A percentile compares a stretch with the other conserved stretches of the same genome.
Evolutionary conservation across 2,113 vertebrate species (phyloP).

Genomic region (Hippocampus abdominalis): DNA sequence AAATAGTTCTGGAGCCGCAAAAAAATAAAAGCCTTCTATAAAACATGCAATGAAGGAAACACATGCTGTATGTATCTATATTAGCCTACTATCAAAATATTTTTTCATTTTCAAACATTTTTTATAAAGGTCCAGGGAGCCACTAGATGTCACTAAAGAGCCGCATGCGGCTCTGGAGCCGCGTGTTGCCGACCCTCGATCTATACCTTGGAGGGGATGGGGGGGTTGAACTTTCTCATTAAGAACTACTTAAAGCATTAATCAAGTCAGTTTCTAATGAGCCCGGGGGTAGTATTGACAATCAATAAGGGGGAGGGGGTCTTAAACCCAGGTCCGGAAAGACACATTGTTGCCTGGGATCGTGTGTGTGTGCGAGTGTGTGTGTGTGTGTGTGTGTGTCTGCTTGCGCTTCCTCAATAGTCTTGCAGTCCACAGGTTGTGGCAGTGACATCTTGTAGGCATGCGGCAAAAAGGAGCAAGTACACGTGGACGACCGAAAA

Average conservation of each 20-base stretch:
- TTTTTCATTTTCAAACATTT: too few relatives aligned
- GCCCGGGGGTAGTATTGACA: constrained; percentile 43
- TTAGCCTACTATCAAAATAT: too few relatives aligned
- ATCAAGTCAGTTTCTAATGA: constrained; percentile 33
- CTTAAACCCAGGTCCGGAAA: constrained; percentile 26
- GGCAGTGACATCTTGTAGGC: not conserved
- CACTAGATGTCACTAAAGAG: too few relatives aligned
- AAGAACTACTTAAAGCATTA: constrained; percentile 48
- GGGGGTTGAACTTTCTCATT: constrained; percentile 24
- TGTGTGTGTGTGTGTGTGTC: not conserved
- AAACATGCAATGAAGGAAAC: too few relatives aligned
- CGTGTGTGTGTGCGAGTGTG: not conserved
- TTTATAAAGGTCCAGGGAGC: too few relatives aligned
- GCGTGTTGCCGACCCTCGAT: too few relatives aligned
- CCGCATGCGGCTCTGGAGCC: too few relatives aligned
- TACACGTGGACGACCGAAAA: not conserved
- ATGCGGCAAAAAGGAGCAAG: not conserved
- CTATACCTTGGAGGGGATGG: not conserved
- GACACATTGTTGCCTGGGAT: constrained; percentile 23
- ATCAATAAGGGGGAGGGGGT: constrained; percentile 14
- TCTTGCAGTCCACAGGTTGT: not conserved
- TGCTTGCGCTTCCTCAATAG: not conserved
- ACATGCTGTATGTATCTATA: too few relatives aligned
- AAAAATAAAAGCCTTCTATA: too few relatives aligned
- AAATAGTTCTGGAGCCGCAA: too few relatives aligned